These are phyloP conservation scores for Selene dorsalis DNA, from an alignment of 2,797 vertebrate genomes.

Conservation along the genomic window DNA sequence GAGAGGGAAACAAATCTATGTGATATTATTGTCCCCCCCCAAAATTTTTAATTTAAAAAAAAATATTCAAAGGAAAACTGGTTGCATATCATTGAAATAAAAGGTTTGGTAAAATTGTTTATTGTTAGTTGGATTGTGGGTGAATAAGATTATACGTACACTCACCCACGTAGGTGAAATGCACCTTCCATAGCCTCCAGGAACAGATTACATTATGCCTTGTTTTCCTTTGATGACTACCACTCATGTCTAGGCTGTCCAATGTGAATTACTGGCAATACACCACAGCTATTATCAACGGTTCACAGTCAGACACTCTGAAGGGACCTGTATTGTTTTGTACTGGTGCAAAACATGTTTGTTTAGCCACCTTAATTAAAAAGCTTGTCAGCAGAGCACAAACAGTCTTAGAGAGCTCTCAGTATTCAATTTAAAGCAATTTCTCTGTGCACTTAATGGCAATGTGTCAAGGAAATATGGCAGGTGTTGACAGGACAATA, in stretches of 20 bases:
- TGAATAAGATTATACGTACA: neutral
- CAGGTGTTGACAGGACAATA: constrained; percentile 65
- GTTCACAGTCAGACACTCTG: constrained; percentile 61
- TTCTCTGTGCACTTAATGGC: constrained; percentile 71
- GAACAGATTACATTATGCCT: constrained; percentile 25
- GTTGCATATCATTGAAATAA: neutral
- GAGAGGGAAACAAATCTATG: neutral
- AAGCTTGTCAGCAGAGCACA: constrained; percentile 66
- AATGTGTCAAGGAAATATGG: constrained; percentile 63
- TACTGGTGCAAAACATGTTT: constrained; percentile 67
- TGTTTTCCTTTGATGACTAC: constrained; percentile 52
- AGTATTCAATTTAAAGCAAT: constrained; percentile 77
- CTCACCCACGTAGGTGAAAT: neutral
- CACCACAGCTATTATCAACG: constrained; percentile 55
- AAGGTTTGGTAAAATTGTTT: neutral
- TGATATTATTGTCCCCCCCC: neutral
- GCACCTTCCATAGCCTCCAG: constrained; percentile 16
- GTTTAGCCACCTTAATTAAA: constrained; percentile 77
- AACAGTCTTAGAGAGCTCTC: constrained; percentile 65
- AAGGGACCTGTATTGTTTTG: constrained; percentile 64
- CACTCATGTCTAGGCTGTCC: constrained; percentile 50
- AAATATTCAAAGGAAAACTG: neutral
- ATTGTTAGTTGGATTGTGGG: neutral
- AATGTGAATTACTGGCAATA: constrained; percentile 32
- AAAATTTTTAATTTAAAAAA: neutral